A percentile compares a stretch with the other conserved stretches of the same genome.
Evolutionary conservation across 2,888 invertebrate genomes (phyloP).

Genomic region (Bimastos eiseni): DNA sequence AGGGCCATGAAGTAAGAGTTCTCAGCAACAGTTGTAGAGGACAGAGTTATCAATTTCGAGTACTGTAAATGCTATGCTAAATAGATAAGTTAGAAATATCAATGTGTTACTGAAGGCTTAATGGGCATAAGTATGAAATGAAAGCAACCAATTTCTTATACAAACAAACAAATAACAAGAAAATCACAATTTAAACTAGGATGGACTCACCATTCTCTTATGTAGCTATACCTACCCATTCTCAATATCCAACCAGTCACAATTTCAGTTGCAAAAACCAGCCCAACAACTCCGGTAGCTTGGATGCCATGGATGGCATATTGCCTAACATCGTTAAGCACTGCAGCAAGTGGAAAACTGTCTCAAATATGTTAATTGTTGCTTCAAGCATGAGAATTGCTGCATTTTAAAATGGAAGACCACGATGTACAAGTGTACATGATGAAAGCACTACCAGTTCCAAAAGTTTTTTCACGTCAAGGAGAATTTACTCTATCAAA

Average conservation of each 20-base stretch:
- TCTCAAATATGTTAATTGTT: background rate
- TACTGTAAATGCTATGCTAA: background rate
- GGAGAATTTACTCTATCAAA: background rate
- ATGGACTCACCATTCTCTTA: constrained; percentile 10
- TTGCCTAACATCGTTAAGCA: background rate
- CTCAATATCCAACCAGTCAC: background rate
- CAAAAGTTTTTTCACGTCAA: background rate
- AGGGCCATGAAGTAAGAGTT: background rate
- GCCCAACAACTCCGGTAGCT: background rate
- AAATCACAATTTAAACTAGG: background rate
- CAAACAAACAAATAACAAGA: background rate
- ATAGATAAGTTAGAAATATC: background rate
- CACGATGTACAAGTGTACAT: background rate
- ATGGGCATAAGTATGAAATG: background rate
- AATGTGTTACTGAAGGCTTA: background rate
- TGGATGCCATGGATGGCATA: too few species aligned
- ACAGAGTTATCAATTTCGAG: background rate
- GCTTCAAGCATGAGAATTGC: background rate
- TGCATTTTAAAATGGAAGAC: background rate
- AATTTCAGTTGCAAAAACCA: background rate
- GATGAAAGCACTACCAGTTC: background rate
- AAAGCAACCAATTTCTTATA: background rate
- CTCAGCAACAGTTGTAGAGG: background rate
- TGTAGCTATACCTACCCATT: background rate
- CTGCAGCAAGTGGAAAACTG: background rate